A percentile compares a stretch with the other conserved stretches of the same genome.
These are phyloP conservation scores for Bufo gargarizans DNA, from an alignment of 2,113 vertebrate genomes.

Conservation along the genomic window DNA sequence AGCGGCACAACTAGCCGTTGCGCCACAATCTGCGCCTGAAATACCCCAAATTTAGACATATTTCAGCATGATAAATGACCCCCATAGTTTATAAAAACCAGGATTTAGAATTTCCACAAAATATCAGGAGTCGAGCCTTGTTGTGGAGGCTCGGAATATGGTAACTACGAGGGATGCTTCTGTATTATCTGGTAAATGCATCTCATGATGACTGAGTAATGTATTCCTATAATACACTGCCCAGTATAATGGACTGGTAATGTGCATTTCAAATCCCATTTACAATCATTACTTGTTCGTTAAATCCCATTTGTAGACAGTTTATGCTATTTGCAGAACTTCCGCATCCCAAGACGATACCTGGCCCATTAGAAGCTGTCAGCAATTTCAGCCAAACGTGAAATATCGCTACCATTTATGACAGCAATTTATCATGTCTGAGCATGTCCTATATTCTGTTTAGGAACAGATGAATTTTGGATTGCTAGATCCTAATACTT, in stretches of 20 bases:
- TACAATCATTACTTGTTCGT: conserved; percentile 22
- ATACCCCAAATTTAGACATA: too few species aligned
- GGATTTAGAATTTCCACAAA: too few species aligned
- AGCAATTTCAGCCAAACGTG: conserved; percentile 4
- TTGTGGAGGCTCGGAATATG: neutral
- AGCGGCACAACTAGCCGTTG: too few species aligned
- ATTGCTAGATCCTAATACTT: neutral
- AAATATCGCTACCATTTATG: conserved; percentile 11
- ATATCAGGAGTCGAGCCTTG: neutral
- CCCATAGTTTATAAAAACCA: too few species aligned
- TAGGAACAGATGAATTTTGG: neutral
- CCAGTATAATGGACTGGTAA: conserved; percentile 15
- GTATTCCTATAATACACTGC: neutral
- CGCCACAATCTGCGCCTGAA: too few species aligned
- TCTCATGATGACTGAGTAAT: neutral
- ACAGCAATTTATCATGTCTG: conserved; percentile 31
- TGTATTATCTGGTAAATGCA: neutral
- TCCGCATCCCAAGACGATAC: conserved; percentile 45
- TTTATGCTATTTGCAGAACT: conserved; percentile 24
- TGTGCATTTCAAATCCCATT: conserved; percentile 16
- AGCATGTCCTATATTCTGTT: neutral
- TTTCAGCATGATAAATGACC: too few species aligned
- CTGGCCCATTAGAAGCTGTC: conserved; percentile 27
- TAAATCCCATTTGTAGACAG: conserved; percentile 5
- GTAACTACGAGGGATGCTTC: too few species aligned